A percentile compares a stretch with the other conserved stretches of the same genome.
Evolutionary conservation across 2,797 vertebrate genomes (phyloP).

Genomic region (Erpetoichthys calabaricus): DNA sequence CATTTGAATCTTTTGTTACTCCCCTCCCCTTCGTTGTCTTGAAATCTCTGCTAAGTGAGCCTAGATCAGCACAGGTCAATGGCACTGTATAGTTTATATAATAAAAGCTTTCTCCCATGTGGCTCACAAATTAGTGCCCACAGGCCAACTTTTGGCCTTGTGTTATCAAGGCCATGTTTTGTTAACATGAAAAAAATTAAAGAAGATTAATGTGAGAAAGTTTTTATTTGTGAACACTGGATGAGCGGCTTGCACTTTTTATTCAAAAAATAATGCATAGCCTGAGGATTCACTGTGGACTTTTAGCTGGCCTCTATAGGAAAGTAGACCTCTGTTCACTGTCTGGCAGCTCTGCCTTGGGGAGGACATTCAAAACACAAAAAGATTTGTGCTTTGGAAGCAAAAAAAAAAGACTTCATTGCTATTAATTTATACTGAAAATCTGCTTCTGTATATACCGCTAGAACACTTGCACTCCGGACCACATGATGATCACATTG

Average conservation of each 20-base stretch:
- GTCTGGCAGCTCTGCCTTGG: constrained; percentile 20
- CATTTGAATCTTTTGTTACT: too few relatives aligned
- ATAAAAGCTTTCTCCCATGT: too few relatives aligned
- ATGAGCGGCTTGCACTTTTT: constrained; percentile 19
- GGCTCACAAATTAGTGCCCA: constrained; percentile 9
- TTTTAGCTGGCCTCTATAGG: constrained; percentile 25
- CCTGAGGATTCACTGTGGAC: constrained; percentile 29
- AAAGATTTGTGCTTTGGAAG: constrained; percentile 17
- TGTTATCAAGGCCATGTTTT: constrained; percentile 42
- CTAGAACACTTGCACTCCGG: constrained; percentile 22
- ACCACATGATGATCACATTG: constrained; percentile 23
- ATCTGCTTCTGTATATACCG: constrained; percentile 15
- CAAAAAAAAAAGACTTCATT: neutral
- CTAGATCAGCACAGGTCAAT: too few relatives aligned
- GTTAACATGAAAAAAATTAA: constrained; percentile 34
- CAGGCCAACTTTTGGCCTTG: constrained; percentile 22
- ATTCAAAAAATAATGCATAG: constrained; percentile 22
- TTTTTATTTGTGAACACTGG: constrained; percentile 27
- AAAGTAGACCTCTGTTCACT: constrained; percentile 25
- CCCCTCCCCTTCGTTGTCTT: too few relatives aligned
- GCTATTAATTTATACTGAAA: neutral
- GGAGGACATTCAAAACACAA: constrained; percentile 19
- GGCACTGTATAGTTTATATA: too few relatives aligned
- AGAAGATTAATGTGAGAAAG: constrained; percentile 19
- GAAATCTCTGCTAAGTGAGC: too few relatives aligned